Evolutionary conservation across 1,140 invertebrate species (phyloP).

Genomic region (Drosophila littoralis): DNA sequence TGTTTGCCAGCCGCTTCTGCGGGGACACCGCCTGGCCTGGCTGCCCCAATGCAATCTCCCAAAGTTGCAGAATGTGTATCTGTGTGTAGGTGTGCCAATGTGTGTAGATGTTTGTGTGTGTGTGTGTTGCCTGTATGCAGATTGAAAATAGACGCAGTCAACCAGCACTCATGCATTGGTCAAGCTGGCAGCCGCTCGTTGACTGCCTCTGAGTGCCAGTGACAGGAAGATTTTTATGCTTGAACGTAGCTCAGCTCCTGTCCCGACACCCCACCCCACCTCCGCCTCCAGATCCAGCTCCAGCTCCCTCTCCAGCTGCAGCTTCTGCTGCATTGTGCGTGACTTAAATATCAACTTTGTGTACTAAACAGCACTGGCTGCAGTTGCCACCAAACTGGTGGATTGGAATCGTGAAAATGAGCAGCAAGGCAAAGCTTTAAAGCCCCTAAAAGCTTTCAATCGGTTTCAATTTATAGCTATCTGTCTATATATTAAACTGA

Average conservation of each 20-base stretch:
- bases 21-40: background rate
- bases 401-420: slow-evolving; percentile 4
- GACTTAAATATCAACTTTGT: slow-evolving; percentile 48
- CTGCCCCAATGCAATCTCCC: slow-evolving; percentile 2
- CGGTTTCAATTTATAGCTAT: background rate
- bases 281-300: background rate
- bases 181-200: slow-evolving; percentile 21
- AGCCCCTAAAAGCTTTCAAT: background rate
- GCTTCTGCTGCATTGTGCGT: slow-evolving; percentile 38
- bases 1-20: slow-evolving; percentile 52
- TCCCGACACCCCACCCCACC: background rate
- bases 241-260: slow-evolving; percentile 9
- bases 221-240: slow-evolving; percentile 43
- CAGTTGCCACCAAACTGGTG: background rate
- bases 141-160: slow-evolving; percentile 74
- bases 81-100: slow-evolving; percentile 10
- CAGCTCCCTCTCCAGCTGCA: background rate
- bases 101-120: slow-evolving; percentile 21
- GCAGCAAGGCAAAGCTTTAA: background rate
- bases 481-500: no score
- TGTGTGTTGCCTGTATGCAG: slow-evolving; percentile 46
- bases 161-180: slow-evolving; percentile 64
- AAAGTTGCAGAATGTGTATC: slow-evolving; percentile 22
- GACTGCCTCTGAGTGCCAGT: slow-evolving; percentile 14
- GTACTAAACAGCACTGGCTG: slow-evolving; percentile 9